Conservation (phyloP, 2,888 invertebrate species). For the Pogonocherus hispidulus region DNA sequence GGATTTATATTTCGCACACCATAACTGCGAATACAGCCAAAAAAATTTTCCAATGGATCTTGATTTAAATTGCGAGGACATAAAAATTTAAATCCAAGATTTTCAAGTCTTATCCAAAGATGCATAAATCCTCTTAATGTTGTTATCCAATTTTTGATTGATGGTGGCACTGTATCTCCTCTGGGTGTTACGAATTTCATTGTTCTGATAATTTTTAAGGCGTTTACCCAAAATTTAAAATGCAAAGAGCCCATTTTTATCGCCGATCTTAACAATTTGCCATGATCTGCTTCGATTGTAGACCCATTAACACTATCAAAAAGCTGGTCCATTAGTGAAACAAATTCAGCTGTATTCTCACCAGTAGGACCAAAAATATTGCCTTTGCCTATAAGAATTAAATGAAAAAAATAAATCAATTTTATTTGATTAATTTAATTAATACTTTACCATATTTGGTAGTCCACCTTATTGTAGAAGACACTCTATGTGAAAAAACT, state of each 20-base stretch:
- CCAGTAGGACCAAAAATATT: neutral
- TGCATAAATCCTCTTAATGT: too few species aligned
- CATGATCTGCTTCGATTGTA: neutral
- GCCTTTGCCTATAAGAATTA: too few species aligned
- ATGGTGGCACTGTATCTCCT: neutral
- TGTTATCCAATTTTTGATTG: neutral
- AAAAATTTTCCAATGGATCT: constrained; percentile 5
- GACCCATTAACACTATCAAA: neutral
- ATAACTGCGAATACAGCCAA: neutral
- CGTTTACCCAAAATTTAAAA: neutral
- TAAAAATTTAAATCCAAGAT: too few species aligned
- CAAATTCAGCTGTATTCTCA: neutral
- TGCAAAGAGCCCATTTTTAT: neutral
- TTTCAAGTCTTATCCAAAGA: too few species aligned
- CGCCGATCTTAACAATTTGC: neutral
- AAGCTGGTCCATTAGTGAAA: neutral
- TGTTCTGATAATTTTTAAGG: neutral
- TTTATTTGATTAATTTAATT: too few species aligned
- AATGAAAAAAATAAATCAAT: too few species aligned
- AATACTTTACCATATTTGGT: neutral
- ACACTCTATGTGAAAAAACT: neutral
- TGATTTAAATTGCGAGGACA: neutral
- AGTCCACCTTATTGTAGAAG: neutral
- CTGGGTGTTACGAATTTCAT: neutral
- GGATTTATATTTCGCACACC: constrained; percentile 32